Evolutionary conservation across 2,888 invertebrate genomes (phyloP), one percentile per base, ranked within the genome.

Genomic region (Lissonota sp.): DNA sequence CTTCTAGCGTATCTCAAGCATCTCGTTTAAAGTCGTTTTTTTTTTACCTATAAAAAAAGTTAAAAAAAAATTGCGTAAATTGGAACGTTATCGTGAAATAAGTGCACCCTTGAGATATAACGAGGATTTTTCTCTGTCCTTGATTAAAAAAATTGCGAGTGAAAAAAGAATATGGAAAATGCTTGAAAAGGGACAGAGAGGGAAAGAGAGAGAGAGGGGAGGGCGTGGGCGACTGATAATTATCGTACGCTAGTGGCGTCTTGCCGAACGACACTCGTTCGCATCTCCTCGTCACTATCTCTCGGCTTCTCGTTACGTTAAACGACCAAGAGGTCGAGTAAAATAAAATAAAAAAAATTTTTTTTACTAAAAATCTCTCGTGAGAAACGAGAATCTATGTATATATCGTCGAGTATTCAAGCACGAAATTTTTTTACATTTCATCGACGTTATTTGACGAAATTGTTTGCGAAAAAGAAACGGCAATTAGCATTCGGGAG

Each of bases 211-310:
- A 72, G 80, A 49, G 58, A 62, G 82, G 84, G 72, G 80, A 53
- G 58, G 63, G 82, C 83, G 87, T 86, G 83, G 88, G 85, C 79
- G 87, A 79, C 82, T 82, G 86, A 88, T 88, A 88, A 88, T 88
- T 88, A 88, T 87, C 87, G 85, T 69, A 67, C 80, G 74, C 75
- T 67, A 81, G 74, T 84, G 77, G 69, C 74, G 62, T 71, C 57
- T 67, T 69, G 60, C 46, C 51, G 42, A 70, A 62, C 5, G 63
- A n/a, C 71, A 7, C 67, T 58, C 75, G 62, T 58, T 14, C 16
- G 64, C 57, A 46, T 66, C 73, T 57, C 66, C 71, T 53, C 79
- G 66, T 78, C 57, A 57, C 26, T 57, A 8, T 57, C 57, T 44
- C 44, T 44, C 44, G 44, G 26, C 5, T 37, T 53, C 64, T 64